Evolutionary conservation across 2,888 invertebrate genomes (phyloP), one percentile per base, ranked within the genome.

Genomic region (Caenorhabditis sp.): DNA sequence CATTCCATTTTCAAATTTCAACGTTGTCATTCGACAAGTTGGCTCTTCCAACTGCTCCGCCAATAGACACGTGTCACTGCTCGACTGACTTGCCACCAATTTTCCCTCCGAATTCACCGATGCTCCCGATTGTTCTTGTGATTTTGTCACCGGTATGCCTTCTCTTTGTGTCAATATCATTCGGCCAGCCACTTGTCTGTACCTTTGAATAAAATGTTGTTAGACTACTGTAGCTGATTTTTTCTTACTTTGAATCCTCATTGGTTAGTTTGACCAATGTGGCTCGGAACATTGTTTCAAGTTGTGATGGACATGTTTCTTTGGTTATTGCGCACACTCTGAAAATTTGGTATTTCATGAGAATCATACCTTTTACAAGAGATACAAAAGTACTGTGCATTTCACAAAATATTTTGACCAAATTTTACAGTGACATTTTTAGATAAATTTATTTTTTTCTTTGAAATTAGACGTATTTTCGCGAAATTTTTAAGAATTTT

Each of bases 101-200:
- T 77, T 79, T n/a, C 82, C 82, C 3, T 81, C 81, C 6, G 69
- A 23, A 26, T 74, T 82, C 14, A 82, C 81, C 12, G 67, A 59
- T 4, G 82, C 82, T 21, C 78, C 78, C 19, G 62, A 66, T 14
- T 72, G 72, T 37, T 80, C 80, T 4, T 62, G 62, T 14, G 58
- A 67, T 55, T 80, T 81, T 10, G 79, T 67, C 4, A 79, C 79
- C 6, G 81, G 69, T 1, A 79, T 81, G 36, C 83, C 83, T 59
- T 83, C 83, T 49, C 83, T 50, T 54, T 83, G 83, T 5, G 83
- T 83, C 53, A 83, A 58, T 53, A 83, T 83, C 79, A 83, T 79
- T n/a, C 71, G 66, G 8, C 83, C 83, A 1, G 83, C 83, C 1
- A 81, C 70, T 58, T 79, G 79, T 5, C 80, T 69, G 19, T 50